These are phyloP conservation scores for Micrastur ruficollis DNA, from an alignment of 2,797 vertebrate species.

Conservation along the genomic window DNA sequence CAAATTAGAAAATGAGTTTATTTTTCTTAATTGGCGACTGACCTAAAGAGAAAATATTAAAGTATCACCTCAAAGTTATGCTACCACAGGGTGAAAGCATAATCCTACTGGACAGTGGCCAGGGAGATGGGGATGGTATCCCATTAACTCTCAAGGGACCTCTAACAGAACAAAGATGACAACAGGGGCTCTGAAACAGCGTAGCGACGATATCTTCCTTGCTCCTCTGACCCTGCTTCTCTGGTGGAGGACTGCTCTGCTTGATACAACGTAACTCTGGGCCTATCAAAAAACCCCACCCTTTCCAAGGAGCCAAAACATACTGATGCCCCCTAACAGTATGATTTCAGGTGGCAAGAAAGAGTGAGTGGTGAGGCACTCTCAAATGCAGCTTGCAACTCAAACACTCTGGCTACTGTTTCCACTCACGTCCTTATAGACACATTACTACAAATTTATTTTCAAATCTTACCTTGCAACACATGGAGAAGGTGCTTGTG, in stretches of 20 bases:
- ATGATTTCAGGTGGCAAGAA: not conserved
- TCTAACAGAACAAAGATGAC: not conserved
- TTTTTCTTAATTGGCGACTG: not conserved
- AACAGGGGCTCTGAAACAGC: not conserved
- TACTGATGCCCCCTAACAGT: not conserved
- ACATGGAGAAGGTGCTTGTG: slow-evolving; percentile 78
- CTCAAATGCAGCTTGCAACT: not conserved
- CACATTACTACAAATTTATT: fast-evolving
- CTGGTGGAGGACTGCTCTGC: not conserved
- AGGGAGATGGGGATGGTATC: not conserved
- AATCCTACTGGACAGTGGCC: not conserved
- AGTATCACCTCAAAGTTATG: not conserved
- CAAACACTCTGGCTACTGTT: not conserved
- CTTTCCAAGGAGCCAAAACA: not conserved
- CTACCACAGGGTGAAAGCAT: not conserved
- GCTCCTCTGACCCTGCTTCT: not conserved
- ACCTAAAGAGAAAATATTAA: not conserved
- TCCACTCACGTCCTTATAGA: not conserved
- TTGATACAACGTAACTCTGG: fast-evolving
- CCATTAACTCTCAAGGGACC: not conserved
- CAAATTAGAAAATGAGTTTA: not conserved
- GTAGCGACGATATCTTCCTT: not conserved
- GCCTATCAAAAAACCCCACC: not conserved
- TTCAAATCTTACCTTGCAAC: slow-evolving; percentile 80
- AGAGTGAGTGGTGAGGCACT: not conserved